Evolutionary conservation across 2,888 invertebrate species (phyloP), one percentile per base, ranked within the genome.

Genomic region (Timandra comae): DNA sequence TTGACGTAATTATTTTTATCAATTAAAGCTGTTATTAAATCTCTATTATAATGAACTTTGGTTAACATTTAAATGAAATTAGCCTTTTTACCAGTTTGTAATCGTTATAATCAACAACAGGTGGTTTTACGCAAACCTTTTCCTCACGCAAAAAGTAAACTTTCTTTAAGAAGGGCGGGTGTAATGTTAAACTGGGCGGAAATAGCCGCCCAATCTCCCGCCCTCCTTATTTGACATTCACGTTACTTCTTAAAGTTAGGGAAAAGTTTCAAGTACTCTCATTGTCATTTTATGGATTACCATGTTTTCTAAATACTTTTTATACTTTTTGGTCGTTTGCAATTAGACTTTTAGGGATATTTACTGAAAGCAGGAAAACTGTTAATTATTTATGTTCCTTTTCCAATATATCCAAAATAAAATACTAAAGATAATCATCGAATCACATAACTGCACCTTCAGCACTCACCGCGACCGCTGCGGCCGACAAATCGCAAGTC

Each of bases 401-500:
- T n/a, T n/a, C n/a, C n/a, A n/a, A n/a, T n/a, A n/a, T n/a, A n/a
- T n/a, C n/a, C n/a, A n/a, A n/a, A n/a, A n/a, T n/a, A n/a, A n/a
- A n/a, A n/a, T n/a, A n/a, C 36, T 46, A 38, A 35, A 52, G 49
- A 35, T 47, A 56, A 51, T 46, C 52, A 62, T 60, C 56, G 49
- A 57, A 49, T 63, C 56, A 61, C 67, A 69, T 65, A 81, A 85
- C 84, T 82, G 82, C 82, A 85, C 84, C 84, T 84, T 82, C 73
- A 57, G 77, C 77, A 87, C 91, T 93, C 87, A 98, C 99, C 99
- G 92, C 99, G 90, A 62, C 99, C 99, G 75, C 98, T 98, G 75
- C 98, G 90, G 55, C 99, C 99, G 61, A 99, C 97, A 88, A 99
- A 99, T 74, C 99, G 90, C 61, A 99, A 88, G 87, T 99, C 99